Base-by-base conservation (phyloP, 1,140 invertebrate species). In the Chironomus striatipennis region DNA sequence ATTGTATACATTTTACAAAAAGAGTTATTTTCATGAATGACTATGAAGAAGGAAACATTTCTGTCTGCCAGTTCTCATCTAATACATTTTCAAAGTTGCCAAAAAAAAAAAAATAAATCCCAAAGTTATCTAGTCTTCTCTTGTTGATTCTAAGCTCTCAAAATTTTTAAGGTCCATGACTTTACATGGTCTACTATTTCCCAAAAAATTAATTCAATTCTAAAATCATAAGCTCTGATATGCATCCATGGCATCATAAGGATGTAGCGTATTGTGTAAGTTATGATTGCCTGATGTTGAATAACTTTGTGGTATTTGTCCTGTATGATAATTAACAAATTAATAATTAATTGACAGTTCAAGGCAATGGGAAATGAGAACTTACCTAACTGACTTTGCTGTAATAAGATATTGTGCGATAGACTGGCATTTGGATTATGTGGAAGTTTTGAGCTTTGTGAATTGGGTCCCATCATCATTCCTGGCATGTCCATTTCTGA, bases 211-310 rank as follows among this genome's bases (percentile, higher is more conserved):
- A 15, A 15, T 57, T 15, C 4, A 57, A 57, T n/a, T 57, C 47
- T 70, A 70, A 21, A 70, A 70, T 70, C 65, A 70, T 70, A 70
- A 70, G 18, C 8, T 20, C 17, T 70, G 65, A 21, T 70, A 70
- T 9, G 65, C 65, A 70, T 70, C 65, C 65, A 70, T 70, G 5
- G 47, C 47, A 10, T 70, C 65, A 7, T 70, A 70, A 1, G 65
- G 65, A 70, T 70, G 65, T 10, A 70, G 65, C 18, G 20, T n/a
- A 17, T 18, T n/a, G 65, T 70, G 65, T 18, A 70, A 18, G n/a
- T n/a, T 70, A 17, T 18, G 18, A 70, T 10, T 70, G 17, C 9
- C 65, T 21, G 47, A 57, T 12, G n/a, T 9, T 70, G 65, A 20
- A 70, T 70, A 70, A 8, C 20, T 7, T 20, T 70, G 65, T 9